phyloP scores from a whole-genome alignment of 2,888 invertebrate species.

The Leuctra nigra region DNA sequence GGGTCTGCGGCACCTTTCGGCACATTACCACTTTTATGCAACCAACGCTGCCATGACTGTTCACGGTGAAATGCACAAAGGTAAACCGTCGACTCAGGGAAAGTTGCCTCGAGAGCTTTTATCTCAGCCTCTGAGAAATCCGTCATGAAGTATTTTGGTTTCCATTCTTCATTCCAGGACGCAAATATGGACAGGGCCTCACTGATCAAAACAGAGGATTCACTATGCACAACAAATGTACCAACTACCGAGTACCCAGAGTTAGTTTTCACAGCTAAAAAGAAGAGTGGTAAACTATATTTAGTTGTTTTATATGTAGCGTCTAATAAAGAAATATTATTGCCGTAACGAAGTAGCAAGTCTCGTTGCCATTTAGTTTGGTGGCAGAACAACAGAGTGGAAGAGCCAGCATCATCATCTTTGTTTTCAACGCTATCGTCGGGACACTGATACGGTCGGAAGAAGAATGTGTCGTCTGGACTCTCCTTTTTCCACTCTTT shows the following conservation, averaged over 20 bases:
- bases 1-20: not conserved
- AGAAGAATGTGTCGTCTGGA: not conserved
- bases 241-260: conserved; percentile 13
- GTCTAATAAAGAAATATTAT: conserved; percentile 9
- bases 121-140: conserved; percentile 7
- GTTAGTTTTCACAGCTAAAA: conserved; percentile 18
- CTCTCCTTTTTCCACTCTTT: not conserved
- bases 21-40: not conserved
- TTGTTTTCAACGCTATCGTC: not conserved
- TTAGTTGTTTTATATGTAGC: conserved; percentile 16
- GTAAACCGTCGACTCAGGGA: conserved; percentile 10
- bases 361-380: conserved; percentile 18
- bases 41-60: conserved; percentile 3
- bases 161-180: conserved; percentile 13
- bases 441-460: not conserved
- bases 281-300: conserved; percentile 8
- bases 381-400: conserved; percentile 14
- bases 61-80: not conserved
- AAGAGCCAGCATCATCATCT: not conserved
- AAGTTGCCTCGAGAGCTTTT: not conserved
- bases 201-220: not conserved
- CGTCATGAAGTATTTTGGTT: conserved; percentile 8
- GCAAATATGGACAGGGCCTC: conserved; percentile 12
- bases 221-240: conserved; percentile 13
- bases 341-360: conserved; percentile 8